Conservation (phyloP, 1,140 invertebrate genomes). For the Drosophila ogumai region DNA sequence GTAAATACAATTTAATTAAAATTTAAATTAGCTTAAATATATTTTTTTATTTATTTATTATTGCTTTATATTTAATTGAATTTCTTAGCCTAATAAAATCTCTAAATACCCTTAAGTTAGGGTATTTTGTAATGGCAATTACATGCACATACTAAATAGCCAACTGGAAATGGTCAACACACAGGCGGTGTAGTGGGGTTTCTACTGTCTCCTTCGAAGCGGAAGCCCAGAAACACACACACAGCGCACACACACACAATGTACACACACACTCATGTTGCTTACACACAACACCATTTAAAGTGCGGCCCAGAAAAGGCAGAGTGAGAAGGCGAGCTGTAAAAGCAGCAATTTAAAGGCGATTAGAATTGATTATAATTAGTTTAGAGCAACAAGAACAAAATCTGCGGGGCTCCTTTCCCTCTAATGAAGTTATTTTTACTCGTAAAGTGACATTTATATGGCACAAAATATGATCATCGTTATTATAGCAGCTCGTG, state of each 20-base stretch:
- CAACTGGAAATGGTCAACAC: slow-evolving; percentile 54
- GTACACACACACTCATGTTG: slow-evolving; percentile 4
- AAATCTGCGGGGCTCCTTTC: background rate
- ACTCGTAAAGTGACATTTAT: slow-evolving; percentile 70
- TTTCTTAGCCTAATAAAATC: no score
- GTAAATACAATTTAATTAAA: no score
- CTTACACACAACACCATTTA: slow-evolving; percentile 63
- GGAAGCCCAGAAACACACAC: slow-evolving; percentile 51
- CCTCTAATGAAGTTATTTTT: slow-evolving; percentile 78
- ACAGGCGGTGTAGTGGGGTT: background rate
- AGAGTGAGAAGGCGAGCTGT: slow-evolving; percentile 25
- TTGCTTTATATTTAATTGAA: background rate
- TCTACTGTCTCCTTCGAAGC: slow-evolving; percentile 52
- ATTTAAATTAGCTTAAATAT: no score
- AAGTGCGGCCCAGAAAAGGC: slow-evolving; percentile 70
- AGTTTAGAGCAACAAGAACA: slow-evolving; percentile 48
- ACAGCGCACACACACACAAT: slow-evolving; percentile 14
- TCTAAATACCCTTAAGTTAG: background rate
- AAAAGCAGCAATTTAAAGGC: slow-evolving; percentile 79
- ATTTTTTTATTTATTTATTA: background rate
- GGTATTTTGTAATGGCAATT: slow-evolving; percentile 37
- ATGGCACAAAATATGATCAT: slow-evolving; percentile 52
- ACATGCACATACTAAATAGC: slow-evolving; percentile 75
- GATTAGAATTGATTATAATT: slow-evolving; percentile 85
- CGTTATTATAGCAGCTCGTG: slow-evolving; percentile 5